Conservation (phyloP, 2,797 vertebrate species). For the Pipistrellus nathusii region DNA sequence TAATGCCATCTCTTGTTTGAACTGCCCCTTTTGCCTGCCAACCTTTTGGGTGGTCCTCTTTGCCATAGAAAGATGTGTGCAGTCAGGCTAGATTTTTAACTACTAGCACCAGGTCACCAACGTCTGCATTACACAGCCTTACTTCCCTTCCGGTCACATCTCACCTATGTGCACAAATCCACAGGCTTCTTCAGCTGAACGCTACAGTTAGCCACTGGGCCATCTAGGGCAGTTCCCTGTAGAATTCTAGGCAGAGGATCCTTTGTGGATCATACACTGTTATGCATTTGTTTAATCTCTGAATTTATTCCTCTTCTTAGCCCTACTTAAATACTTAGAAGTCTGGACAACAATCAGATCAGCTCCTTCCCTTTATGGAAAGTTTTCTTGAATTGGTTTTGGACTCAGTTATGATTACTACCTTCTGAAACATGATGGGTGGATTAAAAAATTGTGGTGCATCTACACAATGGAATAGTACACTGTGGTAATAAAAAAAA, state of each 20-base stretch:
- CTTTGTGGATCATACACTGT: neutral
- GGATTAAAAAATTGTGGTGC: too few species aligned
- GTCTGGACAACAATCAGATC: constrained; percentile 1
- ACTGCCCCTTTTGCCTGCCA: neutral
- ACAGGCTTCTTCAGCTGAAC: neutral
- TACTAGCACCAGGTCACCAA: neutral
- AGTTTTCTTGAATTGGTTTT: constrained; percentile 55
- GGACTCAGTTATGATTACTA: constrained; percentile 41
- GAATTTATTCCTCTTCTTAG: constrained; percentile 10
- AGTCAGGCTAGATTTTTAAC: neutral
- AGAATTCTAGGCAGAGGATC: neutral
- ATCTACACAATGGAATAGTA: too few species aligned
- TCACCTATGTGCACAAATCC: neutral
- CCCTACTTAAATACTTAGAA: constrained; percentile 42
- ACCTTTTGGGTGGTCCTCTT: neutral
- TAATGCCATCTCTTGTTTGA: neutral
- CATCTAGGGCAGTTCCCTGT: neutral
- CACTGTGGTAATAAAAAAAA: too few species aligned
- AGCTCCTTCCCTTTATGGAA: constrained; percentile 24
- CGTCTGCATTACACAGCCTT: too few species aligned
- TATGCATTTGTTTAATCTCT: neutral
- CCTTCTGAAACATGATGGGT: constrained; percentile 6
- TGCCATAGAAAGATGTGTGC: neutral
- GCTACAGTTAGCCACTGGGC: neutral
- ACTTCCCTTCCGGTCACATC: neutral